Base-by-base conservation (phyloP, 2,888 invertebrate species). In the Chaetogeoica ovagalla region DNA sequence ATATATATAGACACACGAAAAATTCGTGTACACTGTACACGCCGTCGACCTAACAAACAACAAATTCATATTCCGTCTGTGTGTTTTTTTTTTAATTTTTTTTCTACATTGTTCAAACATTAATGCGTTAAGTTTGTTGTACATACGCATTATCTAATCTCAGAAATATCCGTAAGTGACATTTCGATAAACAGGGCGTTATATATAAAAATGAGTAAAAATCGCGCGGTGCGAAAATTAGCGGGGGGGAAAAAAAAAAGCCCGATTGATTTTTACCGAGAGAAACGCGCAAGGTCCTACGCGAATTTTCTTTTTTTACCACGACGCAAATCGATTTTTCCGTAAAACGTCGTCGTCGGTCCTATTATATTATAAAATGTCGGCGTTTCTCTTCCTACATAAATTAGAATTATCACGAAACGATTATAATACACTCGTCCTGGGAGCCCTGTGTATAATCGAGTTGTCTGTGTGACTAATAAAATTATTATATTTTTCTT, bases 31-130 rank as follows among this genome's bases (percentile, higher is more conserved):
- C 5, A 55, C 8, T 8, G 19, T 19, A 55, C 19, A 19, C 9
- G 39, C 19, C 30, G 30, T 4, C 30, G 30, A 57, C 55, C 43
- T 57, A 19, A 37, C 23, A 59, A 75, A 13, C 43, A 19, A 37
- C 23, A 59, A 75, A 13, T 57, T 23, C 23, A 9, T 39, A 65
- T 65, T 74, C 11, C 23, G 13, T 39, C 3, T 19, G 23, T 13
- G 19, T 23, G 43, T 13, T 48, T 48, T 48, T 75, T 71, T 75
- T 30, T n/a, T n/a, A n/a, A n/a, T n/a, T n/a, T 30, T 2, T 30
- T 30, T 30, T 30, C 4, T 30, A 19, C 57, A 75, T 75, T 75
- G 43, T 75, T 75, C 13, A 75, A 75, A 65, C 17, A 60, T 39
- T 57, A 70, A 72, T 23, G 13, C 48, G 3, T 48, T 11, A 48